These are phyloP conservation scores for Spea multiplicata DNA, from an alignment of 2,113 vertebrate species.

Conservation along the genomic window DNA sequence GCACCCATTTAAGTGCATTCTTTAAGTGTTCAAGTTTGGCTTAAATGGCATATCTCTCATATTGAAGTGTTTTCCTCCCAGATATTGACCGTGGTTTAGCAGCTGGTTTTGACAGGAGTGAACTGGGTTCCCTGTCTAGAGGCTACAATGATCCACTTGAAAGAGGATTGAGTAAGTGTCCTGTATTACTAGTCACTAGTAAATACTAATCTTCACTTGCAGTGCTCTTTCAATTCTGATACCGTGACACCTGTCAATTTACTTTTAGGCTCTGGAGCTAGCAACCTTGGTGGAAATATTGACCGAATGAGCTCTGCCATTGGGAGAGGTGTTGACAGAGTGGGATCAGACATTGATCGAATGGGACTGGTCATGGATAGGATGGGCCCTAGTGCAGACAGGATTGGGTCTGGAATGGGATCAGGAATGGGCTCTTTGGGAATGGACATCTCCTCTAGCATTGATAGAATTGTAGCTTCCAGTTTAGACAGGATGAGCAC, in stretches of 20 bases:
- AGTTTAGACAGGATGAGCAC: slow-evolving; percentile 85
- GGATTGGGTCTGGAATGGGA: slow-evolving; percentile 78
- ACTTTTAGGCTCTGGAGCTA: slow-evolving; percentile 41
- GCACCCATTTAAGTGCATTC: not conserved
- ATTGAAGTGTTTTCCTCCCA: slow-evolving; percentile 56
- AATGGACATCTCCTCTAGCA: slow-evolving; percentile 80
- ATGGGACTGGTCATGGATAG: slow-evolving; percentile 90
- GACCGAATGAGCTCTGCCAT: slow-evolving; percentile 86
- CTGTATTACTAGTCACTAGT: not conserved
- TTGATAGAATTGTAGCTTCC: slow-evolving; percentile 83
- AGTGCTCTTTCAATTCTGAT: not conserved
- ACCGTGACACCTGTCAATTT: not conserved
- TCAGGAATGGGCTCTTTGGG: slow-evolving; percentile 76
- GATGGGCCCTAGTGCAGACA: slow-evolving; percentile 77
- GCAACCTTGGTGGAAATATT: slow-evolving; percentile 66
- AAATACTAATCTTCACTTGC: not conserved
- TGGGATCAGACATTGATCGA: slow-evolving; percentile 81
- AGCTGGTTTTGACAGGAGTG: slow-evolving; percentile 83
- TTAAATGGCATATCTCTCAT: too few species aligned
- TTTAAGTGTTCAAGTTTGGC: too few species aligned
- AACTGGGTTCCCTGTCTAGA: slow-evolving; percentile 81
- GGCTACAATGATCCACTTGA: slow-evolving; percentile 86
- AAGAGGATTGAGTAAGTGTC: slow-evolving; percentile 61
- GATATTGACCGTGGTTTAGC: slow-evolving; percentile 87
- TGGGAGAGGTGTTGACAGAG: slow-evolving; percentile 77